Evolutionary conservation across 2,113 vertebrate species (phyloP).

Genomic region (Percopsis transmontana): DNA sequence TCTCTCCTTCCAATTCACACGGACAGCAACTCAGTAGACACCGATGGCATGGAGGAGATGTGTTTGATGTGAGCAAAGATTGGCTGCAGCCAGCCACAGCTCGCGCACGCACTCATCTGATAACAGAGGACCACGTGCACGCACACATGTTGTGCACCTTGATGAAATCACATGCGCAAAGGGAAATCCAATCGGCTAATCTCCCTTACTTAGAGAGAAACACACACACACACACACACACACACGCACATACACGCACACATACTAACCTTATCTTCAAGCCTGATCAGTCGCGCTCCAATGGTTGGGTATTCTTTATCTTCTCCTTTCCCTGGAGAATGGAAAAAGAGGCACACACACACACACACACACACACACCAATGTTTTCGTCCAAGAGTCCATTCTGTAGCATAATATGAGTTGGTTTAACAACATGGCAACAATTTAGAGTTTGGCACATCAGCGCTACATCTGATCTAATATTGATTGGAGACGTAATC

Average conservation of each 20-base stretch:
- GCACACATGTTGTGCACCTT: not conserved
- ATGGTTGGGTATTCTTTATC: slow-evolving; percentile 87
- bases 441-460: not conserved
- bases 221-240: slow-evolving; percentile 1
- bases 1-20: slow-evolving; percentile 20
- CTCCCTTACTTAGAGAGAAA: not conserved
- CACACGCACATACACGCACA: slow-evolving; percentile 5
- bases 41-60: not conserved
- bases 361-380: slow-evolving; percentile 5
- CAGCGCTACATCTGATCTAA: not conserved
- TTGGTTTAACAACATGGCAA: not conserved
- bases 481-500: not conserved
- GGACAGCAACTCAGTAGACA: no score
- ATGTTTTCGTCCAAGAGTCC: not conserved
- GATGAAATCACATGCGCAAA: not conserved
- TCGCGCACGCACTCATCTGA: slow-evolving; percentile 32
- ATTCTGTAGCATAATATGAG: not conserved
- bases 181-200: slow-evolving; percentile 31
- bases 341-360: slow-evolving; percentile 8
- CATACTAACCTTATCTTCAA: slow-evolving; percentile 88
- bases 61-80: slow-evolving; percentile 19
- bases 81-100: slow-evolving; percentile 32
- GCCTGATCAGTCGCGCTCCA: slow-evolving; percentile 86
- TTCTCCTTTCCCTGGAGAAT: slow-evolving; percentile 83
- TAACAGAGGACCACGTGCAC: slow-evolving; percentile 24